Base-by-base conservation (phyloP, 2,797 vertebrate genomes). In the Mormyrops boulengeri region DNA sequence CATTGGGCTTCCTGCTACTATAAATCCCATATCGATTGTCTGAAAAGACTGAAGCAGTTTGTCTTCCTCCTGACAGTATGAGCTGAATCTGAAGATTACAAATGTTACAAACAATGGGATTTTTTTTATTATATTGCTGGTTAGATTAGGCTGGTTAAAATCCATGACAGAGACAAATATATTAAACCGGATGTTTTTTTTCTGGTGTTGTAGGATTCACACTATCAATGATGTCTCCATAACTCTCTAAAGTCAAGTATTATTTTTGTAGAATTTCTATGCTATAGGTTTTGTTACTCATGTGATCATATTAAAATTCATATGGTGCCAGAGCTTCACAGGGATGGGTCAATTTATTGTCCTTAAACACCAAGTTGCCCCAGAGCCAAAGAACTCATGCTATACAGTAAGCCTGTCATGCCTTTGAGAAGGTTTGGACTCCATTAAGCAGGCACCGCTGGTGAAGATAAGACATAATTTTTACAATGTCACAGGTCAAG, bases 11-110 rank as follows among this genome's bases (percentile, higher is more conserved):
- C 91, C 93, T 92, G 85, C 52, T 85, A 26, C 44, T 57, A 93
- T 93, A 94, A 92, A 95, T 94, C 88, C 73, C 53, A n/a, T 94
- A 93, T 95, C 94, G 95, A 95, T 94, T 94, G 92, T 94, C 93
- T 94, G 90, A 88, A 82, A 26, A 38, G 62, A 50, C 57, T 85
- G 19, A 87, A 89, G 57, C 53, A 62, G 52, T 88, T 85, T 50
- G 88, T 86, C 66, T 87, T 88, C 85, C 60, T 69, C 88, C 89
- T 90, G 90, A 90, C 89, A 91, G 44, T 47, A 87, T 90, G 89
- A 89, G 89, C 89, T 47, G 85, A 47, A 44, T 69, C 82, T 50
- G 14, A 49, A 69, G 84, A 87, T 86, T 4, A 19, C 38, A 66
- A 69, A 66, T 85, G 53, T 52, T 41, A 34, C 47, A 91, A 92